Conservation (phyloP, 2,113 vertebrate species). For the Clarias gariepinus region DNA sequence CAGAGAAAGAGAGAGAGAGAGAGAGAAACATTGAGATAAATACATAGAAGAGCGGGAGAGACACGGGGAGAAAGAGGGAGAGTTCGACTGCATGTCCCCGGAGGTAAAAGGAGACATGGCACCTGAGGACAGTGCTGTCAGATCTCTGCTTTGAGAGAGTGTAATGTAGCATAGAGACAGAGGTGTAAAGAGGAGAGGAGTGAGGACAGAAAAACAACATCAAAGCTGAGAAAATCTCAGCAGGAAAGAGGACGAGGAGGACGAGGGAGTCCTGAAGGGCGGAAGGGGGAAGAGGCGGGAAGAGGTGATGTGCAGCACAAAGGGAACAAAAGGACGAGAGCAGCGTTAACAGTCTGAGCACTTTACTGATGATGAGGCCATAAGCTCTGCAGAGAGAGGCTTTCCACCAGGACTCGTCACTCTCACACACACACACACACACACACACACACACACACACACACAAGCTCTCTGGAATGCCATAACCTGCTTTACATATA, state of each 20-base stretch:
- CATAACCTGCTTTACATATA: neutral
- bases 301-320: neutral
- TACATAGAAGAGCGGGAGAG: neutral
- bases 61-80: neutral
- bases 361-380: neutral
- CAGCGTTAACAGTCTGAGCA: neutral
- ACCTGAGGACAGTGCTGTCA: neutral
- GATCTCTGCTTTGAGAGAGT: neutral
- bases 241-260: neutral
- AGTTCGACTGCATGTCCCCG: neutral
- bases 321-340: neutral
- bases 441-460: neutral
- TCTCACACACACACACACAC: neutral
- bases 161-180: neutral
- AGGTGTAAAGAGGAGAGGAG: neutral
- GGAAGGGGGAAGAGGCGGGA: neutral
- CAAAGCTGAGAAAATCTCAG: neutral
- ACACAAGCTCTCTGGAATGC: neutral
- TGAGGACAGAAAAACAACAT: neutral
- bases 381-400: neutral
- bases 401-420: neutral
- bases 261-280: neutral
- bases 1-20: neutral
- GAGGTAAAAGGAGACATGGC: neutral
- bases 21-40: no score